Conservation (phyloP, 2,113 vertebrate species). For the Notothenia coriiceps region DNA sequence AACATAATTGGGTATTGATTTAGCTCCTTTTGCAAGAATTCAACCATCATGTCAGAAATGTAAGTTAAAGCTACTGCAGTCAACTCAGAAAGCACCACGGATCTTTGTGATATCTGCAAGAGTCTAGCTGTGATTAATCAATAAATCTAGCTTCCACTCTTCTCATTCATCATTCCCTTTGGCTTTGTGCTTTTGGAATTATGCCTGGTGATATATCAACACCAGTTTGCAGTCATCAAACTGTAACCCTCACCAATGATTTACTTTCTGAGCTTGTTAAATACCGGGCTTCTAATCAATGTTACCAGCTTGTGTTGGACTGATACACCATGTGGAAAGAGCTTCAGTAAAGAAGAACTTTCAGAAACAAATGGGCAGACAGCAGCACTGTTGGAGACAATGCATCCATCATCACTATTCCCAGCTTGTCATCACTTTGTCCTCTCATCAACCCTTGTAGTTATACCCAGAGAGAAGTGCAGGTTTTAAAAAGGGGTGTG, state of each 20-base stretch:
- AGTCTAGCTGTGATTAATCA: constrained; percentile 7
- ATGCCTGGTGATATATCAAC: constrained; percentile 53
- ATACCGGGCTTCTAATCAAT: constrained; percentile 62
- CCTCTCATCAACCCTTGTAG: too few relatives aligned
- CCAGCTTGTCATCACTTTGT: too few relatives aligned
- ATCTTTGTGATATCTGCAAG: constrained; percentile 24
- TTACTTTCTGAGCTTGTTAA: constrained; percentile 57
- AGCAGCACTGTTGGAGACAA: too few relatives aligned
- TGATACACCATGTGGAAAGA: constrained; percentile 22
- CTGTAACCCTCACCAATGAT: constrained; percentile 59
- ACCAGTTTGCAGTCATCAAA: constrained; percentile 62
- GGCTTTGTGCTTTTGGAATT: constrained; percentile 38
- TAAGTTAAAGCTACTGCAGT: constrained; percentile 1
- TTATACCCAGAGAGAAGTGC: too few relatives aligned
- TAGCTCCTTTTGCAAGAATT: not conserved
- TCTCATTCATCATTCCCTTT: constrained; percentile 21
- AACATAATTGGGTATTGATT: not conserved
- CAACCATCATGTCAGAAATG: not conserved
- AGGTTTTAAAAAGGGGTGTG: too few relatives aligned
- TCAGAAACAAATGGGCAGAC: not conserved
- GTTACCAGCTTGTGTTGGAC: constrained; percentile 47
- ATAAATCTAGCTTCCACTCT: not conserved
- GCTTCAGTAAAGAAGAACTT: constrained; percentile 7
- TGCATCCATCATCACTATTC: too few relatives aligned
- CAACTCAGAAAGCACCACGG: constrained; percentile 4